A percentile compares a stretch with the other conserved stretches of the same genome.
These are phyloP conservation scores for Timandra comae DNA, from an alignment of 2,888 invertebrate genomes.

Conservation along the genomic window DNA sequence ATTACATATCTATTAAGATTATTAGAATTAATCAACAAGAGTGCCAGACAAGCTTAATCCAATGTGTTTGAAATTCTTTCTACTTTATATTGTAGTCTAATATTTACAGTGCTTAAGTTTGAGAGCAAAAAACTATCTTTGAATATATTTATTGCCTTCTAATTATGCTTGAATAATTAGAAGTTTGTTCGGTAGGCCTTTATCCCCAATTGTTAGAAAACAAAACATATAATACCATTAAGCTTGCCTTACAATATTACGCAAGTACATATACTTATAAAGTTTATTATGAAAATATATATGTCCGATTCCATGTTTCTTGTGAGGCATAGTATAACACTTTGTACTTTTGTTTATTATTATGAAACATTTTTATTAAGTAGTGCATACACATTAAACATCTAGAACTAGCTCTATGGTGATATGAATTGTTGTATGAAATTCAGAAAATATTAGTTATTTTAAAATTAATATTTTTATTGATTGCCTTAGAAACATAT, in stretches of 20 bases:
- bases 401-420: no score
- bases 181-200: no score
- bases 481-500: no score
- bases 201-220: no score
- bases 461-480: no score
- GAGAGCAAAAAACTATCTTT: no score
- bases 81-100: constrained; percentile 6
- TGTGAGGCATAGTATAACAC: neutral
- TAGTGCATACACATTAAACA: neutral
- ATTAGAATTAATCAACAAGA: constrained; percentile 62
- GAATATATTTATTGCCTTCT: no score
- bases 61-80: constrained; percentile 19
- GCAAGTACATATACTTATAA: neutral
- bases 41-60: constrained; percentile 51
- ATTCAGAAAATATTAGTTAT: no score
- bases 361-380: constrained; percentile 2
- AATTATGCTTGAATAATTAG: no score
- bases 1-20: constrained; percentile 19
- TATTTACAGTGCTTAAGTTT: constrained; percentile 7
- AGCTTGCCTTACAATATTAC: constrained; percentile 1
- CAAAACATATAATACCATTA: constrained; percentile 1
- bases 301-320: no score
- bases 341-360: constrained; percentile 3
- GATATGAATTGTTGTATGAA: no score
- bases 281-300: no score